These are phyloP conservation scores for Trematomus loennbergii DNA, from an alignment of 2,113 vertebrate species.

Conservation along the genomic window DNA sequence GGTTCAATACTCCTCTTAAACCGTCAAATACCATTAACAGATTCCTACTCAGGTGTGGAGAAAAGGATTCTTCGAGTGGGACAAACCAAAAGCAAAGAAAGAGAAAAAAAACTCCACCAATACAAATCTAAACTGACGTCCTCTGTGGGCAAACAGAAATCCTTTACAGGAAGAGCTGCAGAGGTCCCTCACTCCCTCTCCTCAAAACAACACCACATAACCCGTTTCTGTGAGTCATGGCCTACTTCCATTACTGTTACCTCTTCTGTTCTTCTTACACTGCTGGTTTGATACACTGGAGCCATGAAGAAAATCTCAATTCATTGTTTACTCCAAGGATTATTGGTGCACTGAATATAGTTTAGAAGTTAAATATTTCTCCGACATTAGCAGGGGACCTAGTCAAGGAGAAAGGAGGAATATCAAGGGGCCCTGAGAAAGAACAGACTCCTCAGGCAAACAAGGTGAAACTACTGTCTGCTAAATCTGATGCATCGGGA, in stretches of 20 bases:
- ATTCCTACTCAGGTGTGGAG: conserved; percentile 59
- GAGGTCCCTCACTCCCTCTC: conserved; percentile 71
- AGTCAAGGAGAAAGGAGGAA: conserved; percentile 39
- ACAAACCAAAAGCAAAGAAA: conserved; percentile 46
- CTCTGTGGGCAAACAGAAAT: conserved; percentile 69
- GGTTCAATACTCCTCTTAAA: conserved; percentile 54
- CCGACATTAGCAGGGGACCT: conserved; percentile 50
- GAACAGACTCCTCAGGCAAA: conserved; percentile 10
- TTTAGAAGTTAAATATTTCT: conserved; percentile 63
- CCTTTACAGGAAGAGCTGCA: conserved; percentile 66
- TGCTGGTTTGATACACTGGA: conserved; percentile 60
- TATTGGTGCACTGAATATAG: conserved; percentile 46
- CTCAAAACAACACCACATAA: conserved; percentile 69
- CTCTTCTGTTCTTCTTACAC: conserved; percentile 27
- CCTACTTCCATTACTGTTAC: conserved; percentile 74
- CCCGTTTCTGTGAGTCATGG: conserved; percentile 72
- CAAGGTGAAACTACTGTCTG: conserved; percentile 15
- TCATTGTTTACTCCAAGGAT: conserved; percentile 59
- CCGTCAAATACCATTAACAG: conserved; percentile 72
- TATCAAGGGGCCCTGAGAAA: conserved; percentile 27
- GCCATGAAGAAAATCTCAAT: conserved; percentile 57
- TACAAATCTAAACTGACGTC: conserved; percentile 73
- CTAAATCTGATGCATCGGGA: conserved; percentile 37
- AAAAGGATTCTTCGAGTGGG: conserved; percentile 56
- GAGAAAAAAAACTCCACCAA: conserved; percentile 36